phyloP scores from a whole-genome alignment of 2,888 invertebrate genomes.

The Taenaris catops region DNA sequence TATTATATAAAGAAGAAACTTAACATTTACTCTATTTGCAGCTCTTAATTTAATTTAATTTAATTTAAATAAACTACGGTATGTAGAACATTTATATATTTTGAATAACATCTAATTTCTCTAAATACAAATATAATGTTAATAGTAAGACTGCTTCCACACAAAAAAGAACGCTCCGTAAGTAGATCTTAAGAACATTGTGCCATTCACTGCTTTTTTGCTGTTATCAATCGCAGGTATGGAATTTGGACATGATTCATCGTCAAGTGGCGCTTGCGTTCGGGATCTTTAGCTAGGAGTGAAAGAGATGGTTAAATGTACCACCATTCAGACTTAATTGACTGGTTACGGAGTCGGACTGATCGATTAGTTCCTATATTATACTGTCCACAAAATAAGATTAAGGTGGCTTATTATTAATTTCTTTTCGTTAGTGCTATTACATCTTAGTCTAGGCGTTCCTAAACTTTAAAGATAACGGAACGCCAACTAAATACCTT shows the following conservation, averaged over 20 bases:
- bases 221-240: slow-evolving; percentile 74
- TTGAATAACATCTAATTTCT: slow-evolving; percentile 1
- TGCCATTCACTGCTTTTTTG: slow-evolving; percentile 65
- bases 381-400: no score
- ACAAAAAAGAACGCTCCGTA: slow-evolving; percentile 6
- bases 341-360: slow-evolving; percentile 74
- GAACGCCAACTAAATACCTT: no score
- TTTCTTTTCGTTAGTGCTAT: no score
- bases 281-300: slow-evolving; percentile 54
- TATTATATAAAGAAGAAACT: no score
- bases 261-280: slow-evolving; percentile 73
- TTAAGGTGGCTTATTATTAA: no score
- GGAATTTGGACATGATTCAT: slow-evolving; percentile 75
- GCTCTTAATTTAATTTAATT: no score
- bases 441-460: no score
- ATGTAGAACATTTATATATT: neutral
- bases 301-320: slow-evolving; percentile 64
- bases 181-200: slow-evolving; percentile 44
- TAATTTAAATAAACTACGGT: no score
- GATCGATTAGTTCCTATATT: no score
- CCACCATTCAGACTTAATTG: slow-evolving; percentile 75
- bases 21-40: no score
- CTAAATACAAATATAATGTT: slow-evolving; percentile 1
- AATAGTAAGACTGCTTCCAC: slow-evolving; percentile 3
- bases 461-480: no score